Conservation (phyloP, 2,113 vertebrate species). For the Petrocephalus zakoni region DNA sequence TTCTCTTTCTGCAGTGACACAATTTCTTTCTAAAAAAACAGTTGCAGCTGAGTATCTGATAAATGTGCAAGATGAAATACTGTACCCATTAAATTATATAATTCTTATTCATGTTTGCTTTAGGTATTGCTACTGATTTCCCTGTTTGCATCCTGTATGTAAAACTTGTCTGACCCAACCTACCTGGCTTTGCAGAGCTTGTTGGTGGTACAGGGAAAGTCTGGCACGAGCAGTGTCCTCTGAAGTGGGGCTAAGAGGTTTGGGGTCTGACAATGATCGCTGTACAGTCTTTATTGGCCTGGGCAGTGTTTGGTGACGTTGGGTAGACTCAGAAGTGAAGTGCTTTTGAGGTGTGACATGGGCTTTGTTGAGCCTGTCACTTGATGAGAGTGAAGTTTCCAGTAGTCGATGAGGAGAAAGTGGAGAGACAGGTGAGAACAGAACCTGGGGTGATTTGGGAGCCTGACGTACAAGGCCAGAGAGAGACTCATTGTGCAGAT, state of each 20-base stretch:
- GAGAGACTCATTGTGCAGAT: conserved; percentile 72
- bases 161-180: conserved; percentile 21
- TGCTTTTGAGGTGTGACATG: conserved; percentile 96
- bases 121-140: background rate
- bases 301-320: conserved; percentile 85
- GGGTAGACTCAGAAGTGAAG: conserved; percentile 75
- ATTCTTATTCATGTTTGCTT: background rate
- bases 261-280: conserved; percentile 93
- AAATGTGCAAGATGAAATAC: background rate
- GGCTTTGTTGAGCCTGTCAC: conserved; percentile 92
- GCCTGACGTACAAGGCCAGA: conserved; percentile 79
- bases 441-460: conserved; percentile 93
- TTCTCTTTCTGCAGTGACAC: background rate
- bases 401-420: conserved; percentile 90
- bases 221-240: conserved; percentile 86
- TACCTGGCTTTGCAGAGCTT: conserved; percentile 88
- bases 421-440: conserved; percentile 95
- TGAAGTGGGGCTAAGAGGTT: conserved; percentile 94
- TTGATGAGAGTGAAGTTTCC: conserved; percentile 86
- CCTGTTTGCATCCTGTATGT: background rate
- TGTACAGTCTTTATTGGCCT: conserved; percentile 95
- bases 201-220: conserved; percentile 88
- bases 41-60: background rate
- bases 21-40: background rate
- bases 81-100: background rate